Percentiles rank a stretch among this genome's conserved stretches.
Conservation (phyloP, 2,797 vertebrate genomes). For the Cynopterus sphinx region DNA sequence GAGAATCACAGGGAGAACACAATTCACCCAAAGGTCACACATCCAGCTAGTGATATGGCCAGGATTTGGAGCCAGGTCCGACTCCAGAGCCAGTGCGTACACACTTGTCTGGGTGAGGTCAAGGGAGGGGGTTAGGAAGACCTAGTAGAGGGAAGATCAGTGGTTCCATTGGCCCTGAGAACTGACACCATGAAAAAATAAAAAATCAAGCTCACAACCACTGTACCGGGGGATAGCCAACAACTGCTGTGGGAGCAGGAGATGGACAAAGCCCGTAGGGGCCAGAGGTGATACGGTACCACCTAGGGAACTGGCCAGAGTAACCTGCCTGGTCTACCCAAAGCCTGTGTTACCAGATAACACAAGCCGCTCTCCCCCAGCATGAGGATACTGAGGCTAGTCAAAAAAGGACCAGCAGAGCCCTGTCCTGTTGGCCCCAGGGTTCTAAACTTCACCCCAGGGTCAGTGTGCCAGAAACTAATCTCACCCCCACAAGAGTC, state of each 20-base stretch:
- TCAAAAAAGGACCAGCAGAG: background rate
- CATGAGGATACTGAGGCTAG: background rate
- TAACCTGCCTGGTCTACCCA: background rate
- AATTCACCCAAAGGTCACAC: background rate
- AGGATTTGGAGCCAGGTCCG: background rate
- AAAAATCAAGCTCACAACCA: constrained; percentile 13
- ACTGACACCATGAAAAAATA: background rate
- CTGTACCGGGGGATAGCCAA: background rate
- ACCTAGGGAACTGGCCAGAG: background rate
- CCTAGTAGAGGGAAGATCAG: background rate
- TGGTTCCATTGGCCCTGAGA: background rate
- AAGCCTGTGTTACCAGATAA: background rate
- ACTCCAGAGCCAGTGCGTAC: background rate
- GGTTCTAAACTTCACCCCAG: background rate
- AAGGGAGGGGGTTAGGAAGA: background rate
- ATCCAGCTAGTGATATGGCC: background rate
- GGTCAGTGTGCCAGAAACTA: constrained; percentile 35
- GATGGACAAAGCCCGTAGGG: background rate
- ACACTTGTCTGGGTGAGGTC: background rate
- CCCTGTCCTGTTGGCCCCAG: background rate
- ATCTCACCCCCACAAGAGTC: constrained; percentile 7
- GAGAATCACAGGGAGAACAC: background rate
- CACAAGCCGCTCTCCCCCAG: background rate
- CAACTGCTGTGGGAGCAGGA: background rate
- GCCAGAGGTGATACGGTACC: background rate